Conservation (phyloP, 2,888 invertebrate species). For the Monoplex corrugatus region DNA sequence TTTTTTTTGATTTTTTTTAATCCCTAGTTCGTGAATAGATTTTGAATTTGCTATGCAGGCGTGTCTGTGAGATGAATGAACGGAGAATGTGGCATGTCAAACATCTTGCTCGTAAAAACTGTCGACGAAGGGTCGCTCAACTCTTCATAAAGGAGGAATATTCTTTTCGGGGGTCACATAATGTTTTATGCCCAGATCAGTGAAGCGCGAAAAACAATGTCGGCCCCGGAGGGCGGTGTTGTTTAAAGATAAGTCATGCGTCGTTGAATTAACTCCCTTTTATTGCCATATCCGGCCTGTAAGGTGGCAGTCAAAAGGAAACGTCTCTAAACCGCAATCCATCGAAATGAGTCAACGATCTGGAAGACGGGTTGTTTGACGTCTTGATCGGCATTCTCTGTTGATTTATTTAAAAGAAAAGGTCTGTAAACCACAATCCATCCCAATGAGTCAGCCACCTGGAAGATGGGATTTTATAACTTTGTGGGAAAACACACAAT, state of each 20-base stretch:
- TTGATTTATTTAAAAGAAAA: no score
- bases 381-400: no score
- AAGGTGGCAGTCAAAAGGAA: neutral
- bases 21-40: neutral
- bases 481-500: no score
- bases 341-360: neutral
- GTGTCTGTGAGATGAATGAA: constrained; percentile 15
- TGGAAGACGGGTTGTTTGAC: no score
- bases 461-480: no score
- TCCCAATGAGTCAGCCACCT: no score
- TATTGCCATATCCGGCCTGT: neutral
- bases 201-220: constrained; percentile 30
- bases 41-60: neutral
- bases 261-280: neutral
- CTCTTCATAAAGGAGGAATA: neutral
- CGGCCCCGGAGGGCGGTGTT: constrained; percentile 7
- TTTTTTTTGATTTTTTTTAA: neutral
- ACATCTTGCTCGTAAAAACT: neutral
- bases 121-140: neutral
- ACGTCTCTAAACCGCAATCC: neutral
- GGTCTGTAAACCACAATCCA: no score
- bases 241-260: constrained; percentile 15
- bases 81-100: neutral
- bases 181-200: neutral
- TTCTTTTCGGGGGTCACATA: neutral